Conservation (phyloP, 1,140 invertebrate genomes). For the Hylyphantes graminicola region DNA sequence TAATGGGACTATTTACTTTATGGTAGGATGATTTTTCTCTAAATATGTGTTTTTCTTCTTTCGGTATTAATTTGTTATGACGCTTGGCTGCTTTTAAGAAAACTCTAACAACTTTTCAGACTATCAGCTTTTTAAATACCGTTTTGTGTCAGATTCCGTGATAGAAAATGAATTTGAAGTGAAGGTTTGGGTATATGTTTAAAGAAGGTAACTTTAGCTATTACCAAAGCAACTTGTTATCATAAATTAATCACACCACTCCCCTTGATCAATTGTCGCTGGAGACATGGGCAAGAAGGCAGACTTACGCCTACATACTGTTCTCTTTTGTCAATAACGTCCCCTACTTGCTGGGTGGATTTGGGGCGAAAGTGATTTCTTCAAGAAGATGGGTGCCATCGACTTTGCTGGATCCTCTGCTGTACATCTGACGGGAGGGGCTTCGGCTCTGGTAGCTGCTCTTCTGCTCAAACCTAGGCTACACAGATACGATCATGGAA, state of each 20-base stretch:
- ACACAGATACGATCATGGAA: conserved; percentile 84
- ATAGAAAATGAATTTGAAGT: no score
- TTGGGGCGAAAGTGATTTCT: conserved; percentile 87
- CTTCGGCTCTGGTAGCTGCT: conserved; percentile 84
- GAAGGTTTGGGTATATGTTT: no score
- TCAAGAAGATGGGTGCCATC: conserved; percentile 82
- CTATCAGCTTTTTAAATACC: neutral
- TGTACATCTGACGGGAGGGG: conserved; percentile 87
- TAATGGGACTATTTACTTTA: conserved; percentile 90
- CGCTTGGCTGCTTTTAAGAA: neutral
- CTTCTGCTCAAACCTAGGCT: conserved; percentile 88
- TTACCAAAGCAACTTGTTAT: no score
- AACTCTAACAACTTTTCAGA: neutral
- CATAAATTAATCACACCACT: no score
- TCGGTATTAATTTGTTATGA: neutral
- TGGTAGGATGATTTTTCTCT: conserved; percentile 72
- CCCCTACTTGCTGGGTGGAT: conserved; percentile 92
- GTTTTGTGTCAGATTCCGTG: no score
- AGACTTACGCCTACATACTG: conserved; percentile 89
- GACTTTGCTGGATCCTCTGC: conserved; percentile 92
- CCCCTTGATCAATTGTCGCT: conserved; percentile 61
- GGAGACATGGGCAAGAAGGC: conserved; percentile 74
- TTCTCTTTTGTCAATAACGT: conserved; percentile 90
- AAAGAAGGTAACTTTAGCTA: no score
- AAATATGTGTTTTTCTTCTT: neutral